phyloP scores from a whole-genome alignment of 1,140 invertebrate genomes.

The fruit fly (Drosophila melanogaster) region DNA sequence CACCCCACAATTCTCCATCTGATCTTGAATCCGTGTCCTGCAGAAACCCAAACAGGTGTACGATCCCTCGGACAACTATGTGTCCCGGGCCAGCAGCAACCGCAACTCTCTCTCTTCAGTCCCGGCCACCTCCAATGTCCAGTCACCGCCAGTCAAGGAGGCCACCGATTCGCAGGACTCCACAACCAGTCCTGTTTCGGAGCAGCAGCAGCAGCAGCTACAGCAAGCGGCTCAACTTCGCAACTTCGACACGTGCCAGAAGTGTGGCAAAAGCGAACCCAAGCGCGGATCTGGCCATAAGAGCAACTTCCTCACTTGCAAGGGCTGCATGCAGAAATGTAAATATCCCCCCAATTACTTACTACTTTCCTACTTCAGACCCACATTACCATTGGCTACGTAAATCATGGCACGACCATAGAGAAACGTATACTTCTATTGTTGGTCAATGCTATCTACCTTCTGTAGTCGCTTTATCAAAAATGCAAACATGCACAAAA shows the following conservation, averaged over 20 bases:
- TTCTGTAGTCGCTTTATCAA: no score
- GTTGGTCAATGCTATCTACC: no score
- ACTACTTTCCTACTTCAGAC: not conserved
- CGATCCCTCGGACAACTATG: slow-evolving; percentile 89
- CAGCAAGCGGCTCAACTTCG: slow-evolving; percentile 6
- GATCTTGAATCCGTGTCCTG: not conserved
- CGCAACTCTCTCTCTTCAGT: not conserved
- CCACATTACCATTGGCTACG: no score
- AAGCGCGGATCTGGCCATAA: slow-evolving; percentile 69
- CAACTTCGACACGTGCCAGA: slow-evolving; percentile 61
- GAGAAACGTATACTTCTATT: no score
- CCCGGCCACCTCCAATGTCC: not conserved
- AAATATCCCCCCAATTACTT: slow-evolving; percentile 35
- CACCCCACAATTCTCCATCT: not conserved
- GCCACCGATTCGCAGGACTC: slow-evolving; percentile 28
- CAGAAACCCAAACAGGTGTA: slow-evolving; percentile 87
- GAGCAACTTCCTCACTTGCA: slow-evolving; percentile 69
- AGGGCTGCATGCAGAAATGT: slow-evolving; percentile 65
- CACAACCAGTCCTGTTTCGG: slow-evolving; percentile 14
- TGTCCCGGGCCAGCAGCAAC: slow-evolving; percentile 85
- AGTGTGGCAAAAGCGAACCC: slow-evolving; percentile 62
- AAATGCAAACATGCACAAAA: no score
- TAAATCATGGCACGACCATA: no score
- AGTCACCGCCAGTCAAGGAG: slow-evolving; percentile 8
- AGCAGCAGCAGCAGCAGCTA: slow-evolving; percentile 15